Evolutionary conservation across 2,113 vertebrate species (phyloP), one percentile per base, ranked within the genome.

Genomic region (Proteles cristata): DNA sequence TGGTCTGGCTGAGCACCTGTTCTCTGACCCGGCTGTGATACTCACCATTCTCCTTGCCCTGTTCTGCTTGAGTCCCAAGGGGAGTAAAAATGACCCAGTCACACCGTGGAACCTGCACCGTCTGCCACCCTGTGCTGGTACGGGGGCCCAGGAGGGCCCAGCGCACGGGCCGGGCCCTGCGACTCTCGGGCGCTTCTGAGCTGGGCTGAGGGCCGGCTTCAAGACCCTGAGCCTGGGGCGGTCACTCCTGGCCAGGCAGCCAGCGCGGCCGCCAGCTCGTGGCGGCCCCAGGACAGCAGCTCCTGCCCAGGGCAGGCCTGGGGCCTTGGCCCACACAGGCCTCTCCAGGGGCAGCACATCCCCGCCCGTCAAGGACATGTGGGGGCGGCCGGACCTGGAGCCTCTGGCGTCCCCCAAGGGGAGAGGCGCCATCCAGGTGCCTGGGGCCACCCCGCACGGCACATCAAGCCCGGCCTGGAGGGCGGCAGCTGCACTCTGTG

Each of bases 211-310:
- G 61, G 5, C 61, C 35, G 2, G 48, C 79, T 48, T 77, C 9
- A 1, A 63, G 53, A 31, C 87, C 55, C 45, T 48, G 50, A 21
- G 31, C 21, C 5, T 21, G 31, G 68, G 39, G n/a, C 1, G 0
- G 1, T 31, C 31, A 14, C n/a, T 15, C 53, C 81, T 58, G 3
- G 28, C 7, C 0, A 1, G 3, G 55, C 5, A 14, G 39, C 65
- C 4, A 4, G 74, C 28, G 48, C 43, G 8, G 71, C 2, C 35
- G 4, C 71, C 58, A 0, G 5, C 39, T 45, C 48, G 48, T 68
- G 4, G 61, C 4, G 33, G 55, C 28, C 17, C 33, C 35, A 8
- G 21, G 28, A 25, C 21, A 17, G 17, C 5, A 14, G 26, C 76
- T 11, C 35, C 17, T 55, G 10, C 55, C 15, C 35, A 1, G 35